Base-by-base conservation (phyloP, 2,113 vertebrate species). In the Pseudopodoces humilis region DNA sequence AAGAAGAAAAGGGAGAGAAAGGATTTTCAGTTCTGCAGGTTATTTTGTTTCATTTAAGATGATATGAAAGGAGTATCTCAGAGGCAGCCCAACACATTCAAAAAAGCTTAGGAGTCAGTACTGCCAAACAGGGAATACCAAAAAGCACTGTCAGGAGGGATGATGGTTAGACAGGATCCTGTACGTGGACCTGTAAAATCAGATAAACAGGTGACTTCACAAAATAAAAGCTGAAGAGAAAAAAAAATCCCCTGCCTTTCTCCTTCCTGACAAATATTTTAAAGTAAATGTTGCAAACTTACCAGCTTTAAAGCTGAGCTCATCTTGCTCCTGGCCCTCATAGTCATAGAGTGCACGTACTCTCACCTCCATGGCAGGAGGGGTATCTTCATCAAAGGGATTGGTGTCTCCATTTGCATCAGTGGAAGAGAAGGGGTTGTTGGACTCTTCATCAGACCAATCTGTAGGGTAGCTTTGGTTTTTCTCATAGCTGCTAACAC, bases 291-390 rank as follows among this genome's bases (percentile, higher is more conserved):
- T 13, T 9, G 22, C 52, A 37, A 60, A 96, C 98, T 96, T 95
- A 99, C 99, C 99, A 68, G 98, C 98, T 98, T 99, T 99, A 97
- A 99, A 99, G 96, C 98, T 99, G 60, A 99, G 98, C 96, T 99
- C 99, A 12, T 99, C 99, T 31, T 99, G 99, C 88, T 99, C 99
- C 96, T 99, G 99, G 15, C 99, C 99, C 35, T 99, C 99, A 0
- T 99, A 99, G 97, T 99, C 99, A 4, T 99, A 99, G 18, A 99
- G 98, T 1, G 99, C 99, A 56, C 97, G 98, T 31, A 99, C 99
- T 20, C 98, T 98, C 75, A 99, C 99, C 11, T 98, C 98, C 1
- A 97, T 92, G 39, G 98, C 97, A 20, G 96, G 92, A 9, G 98
- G 95, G 35, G 94, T 15, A 14, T 99, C 99, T 7, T 99, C 99